Evolutionary conservation across 2,797 vertebrate genomes (phyloP).

Genomic region (Danio aesculapii): DNA sequence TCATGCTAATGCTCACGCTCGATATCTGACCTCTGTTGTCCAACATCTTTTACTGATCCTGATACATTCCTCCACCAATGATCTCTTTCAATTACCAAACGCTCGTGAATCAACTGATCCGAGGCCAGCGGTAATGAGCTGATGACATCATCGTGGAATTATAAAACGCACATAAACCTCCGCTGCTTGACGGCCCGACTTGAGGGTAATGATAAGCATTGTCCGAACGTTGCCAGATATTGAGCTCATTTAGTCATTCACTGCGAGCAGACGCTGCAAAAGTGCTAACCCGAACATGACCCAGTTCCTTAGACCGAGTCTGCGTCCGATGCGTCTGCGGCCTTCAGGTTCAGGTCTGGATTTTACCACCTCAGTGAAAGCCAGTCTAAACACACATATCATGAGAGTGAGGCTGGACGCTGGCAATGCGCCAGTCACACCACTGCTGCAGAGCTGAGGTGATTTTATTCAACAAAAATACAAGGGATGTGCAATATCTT

Average conservation of each 20-base stretch:
- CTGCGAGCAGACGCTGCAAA: constrained; percentile 47
- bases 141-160: constrained; percentile 38
- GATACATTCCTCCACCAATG: constrained; percentile 13
- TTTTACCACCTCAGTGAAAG: constrained; percentile 63
- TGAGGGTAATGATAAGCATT: constrained; percentile 31
- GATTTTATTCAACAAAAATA: constrained; percentile 6
- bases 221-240: constrained; percentile 35
- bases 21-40: not conserved
- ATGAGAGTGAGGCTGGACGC: constrained; percentile 56
- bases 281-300: constrained; percentile 50
- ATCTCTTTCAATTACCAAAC: constrained; percentile 11
- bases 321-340: constrained; percentile 39
- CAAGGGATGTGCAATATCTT: not conserved
- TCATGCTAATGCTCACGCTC: constrained; percentile 15
- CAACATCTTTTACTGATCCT: constrained; percentile 16
- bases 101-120: constrained; percentile 29
- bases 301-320: constrained; percentile 44
- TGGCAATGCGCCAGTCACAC: constrained; percentile 38
- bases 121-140: constrained; percentile 20
- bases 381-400: constrained; percentile 64
- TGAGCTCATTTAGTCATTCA: constrained; percentile 49
- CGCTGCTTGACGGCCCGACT: not conserved
- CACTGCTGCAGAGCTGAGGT: not conserved
- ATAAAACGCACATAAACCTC: constrained; percentile 24
- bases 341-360: constrained; percentile 57